A percentile compares a stretch with the other conserved stretches of the same genome.
phyloP scores from a whole-genome alignment of 1,140 invertebrate species.

The Dinothrombium tinctorium region DNA sequence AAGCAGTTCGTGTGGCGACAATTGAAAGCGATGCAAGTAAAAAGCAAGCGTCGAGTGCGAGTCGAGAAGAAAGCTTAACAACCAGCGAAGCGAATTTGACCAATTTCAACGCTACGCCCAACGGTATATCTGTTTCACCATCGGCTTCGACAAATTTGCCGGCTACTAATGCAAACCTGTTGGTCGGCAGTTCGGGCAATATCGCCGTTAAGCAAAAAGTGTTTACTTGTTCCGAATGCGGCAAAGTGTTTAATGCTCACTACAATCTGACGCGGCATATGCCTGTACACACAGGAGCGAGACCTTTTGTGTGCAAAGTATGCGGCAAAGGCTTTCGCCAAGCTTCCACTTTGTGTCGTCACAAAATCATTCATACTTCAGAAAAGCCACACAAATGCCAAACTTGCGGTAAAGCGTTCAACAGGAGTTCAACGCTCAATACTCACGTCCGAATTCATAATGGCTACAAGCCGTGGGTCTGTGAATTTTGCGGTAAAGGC shows the following conservation, averaged over 20 bases:
- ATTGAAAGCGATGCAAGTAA: no score
- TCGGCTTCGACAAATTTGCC: no score
- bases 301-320: slow-evolving; percentile 90
- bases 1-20: no score
- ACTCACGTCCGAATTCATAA: slow-evolving; percentile 90
- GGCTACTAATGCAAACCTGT: no score
- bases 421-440: slow-evolving; percentile 85
- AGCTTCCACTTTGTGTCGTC: slow-evolving; percentile 82
- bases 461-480: slow-evolving; percentile 85
- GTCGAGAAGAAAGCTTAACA: no score
- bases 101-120: no score
- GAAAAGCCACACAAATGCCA: slow-evolving; percentile 90
- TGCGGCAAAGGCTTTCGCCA: slow-evolving; percentile 96
- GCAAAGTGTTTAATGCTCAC: slow-evolving; percentile 93
- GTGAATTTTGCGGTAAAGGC: slow-evolving; percentile 84
- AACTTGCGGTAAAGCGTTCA: slow-evolving; percentile 90
- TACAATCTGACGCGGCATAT: slow-evolving; percentile 96
- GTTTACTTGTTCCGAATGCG: slow-evolving; percentile 81
- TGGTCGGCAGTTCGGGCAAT: no score
- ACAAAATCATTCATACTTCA: slow-evolving; percentile 94
- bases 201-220: slow-evolving; percentile 47
- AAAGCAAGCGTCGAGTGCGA: no score
- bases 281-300: slow-evolving; percentile 91
- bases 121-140: no score
- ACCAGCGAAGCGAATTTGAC: no score